Evolutionary conservation across 2,113 vertebrate species (phyloP).

Genomic region (Polypterus bichir): DNA sequence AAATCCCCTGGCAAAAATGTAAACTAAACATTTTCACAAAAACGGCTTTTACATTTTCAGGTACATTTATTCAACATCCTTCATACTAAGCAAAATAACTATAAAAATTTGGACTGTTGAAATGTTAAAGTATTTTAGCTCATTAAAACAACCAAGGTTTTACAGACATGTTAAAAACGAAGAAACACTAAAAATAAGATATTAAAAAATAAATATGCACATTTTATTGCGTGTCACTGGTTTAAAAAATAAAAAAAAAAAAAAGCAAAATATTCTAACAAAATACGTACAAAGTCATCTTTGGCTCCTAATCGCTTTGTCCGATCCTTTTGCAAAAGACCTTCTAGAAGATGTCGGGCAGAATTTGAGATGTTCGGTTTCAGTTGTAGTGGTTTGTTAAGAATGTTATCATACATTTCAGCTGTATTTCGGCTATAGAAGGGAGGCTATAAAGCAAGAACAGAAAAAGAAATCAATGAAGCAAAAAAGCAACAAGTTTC

Average conservation of each 20-base stretch:
- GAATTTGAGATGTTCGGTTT: conserved; percentile 97
- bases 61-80: too few relatives aligned
- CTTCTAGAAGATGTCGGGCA: conserved; percentile 82
- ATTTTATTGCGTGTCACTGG: not conserved
- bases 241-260: not conserved
- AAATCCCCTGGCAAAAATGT: too few relatives aligned
- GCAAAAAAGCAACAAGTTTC: conserved; percentile 4
- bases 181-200: not conserved
- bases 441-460: conserved; percentile 59
- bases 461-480: not conserved
- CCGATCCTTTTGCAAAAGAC: conserved; percentile 86
- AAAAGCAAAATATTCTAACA: not conserved
- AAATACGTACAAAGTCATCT: conserved; percentile 84
- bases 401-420: conserved; percentile 97
- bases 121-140: not conserved
- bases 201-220: conserved; percentile 15
- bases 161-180: not conserved
- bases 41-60: too few relatives aligned
- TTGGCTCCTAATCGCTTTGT: conserved; percentile 85
- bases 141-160: not conserved
- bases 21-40: too few relatives aligned
- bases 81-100: too few relatives aligned
- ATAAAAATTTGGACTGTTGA: too few relatives aligned
- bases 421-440: conserved; percentile 97
- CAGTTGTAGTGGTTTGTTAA: conserved; percentile 93